Base-by-base conservation (phyloP, 2,797 vertebrate species). In the Phoeniculus purpureus region DNA sequence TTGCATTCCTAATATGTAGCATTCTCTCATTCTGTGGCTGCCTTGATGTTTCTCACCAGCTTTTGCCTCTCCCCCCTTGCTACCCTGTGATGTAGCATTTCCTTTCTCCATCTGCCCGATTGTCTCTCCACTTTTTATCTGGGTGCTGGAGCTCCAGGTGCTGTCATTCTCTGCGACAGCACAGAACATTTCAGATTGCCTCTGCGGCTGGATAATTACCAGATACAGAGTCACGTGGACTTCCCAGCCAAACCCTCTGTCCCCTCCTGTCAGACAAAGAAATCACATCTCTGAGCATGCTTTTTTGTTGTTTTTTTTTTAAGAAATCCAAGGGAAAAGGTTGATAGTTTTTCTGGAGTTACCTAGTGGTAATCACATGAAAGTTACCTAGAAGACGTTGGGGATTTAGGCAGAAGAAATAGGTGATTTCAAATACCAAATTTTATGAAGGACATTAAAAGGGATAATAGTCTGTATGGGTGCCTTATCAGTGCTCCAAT, bases 161-260 rank as follows among this genome's bases (percentile, higher is more conserved):
- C 89, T 94, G 91, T 93, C 96, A 93, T 86, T 94, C 88, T 95
- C 81, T 17, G 43, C 61, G 77, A 92, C 77, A 92, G 93, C 85
- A 85, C 77, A 92, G 89, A 93, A 83, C 26, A 19, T 91, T 96
- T 96, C 90, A 73, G 61, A 93, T 96, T 84, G 85, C 60, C 66
- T 94, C 67, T 92, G 81, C 60, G 82, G 84, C 73, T 89, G 87
- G 76, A 93, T 89, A 96, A 96, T 96, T 96, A 96, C 96, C 87
- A 96, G 72, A 79, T 91, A 90, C 40, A 17, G 85, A 87, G 59
- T 74, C 94, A 95, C 74, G 16, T 91, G 93, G 91, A 65, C 47
- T 87, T 94, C 60, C 84, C 72, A 86, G 72, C 4, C 3, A 89
- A 93, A 81, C 76, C 27, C 54, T 90, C 31, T 76, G 85, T 94